Conservation (phyloP, 2,113 vertebrate species). For the Heterochromis multidens region DNA sequence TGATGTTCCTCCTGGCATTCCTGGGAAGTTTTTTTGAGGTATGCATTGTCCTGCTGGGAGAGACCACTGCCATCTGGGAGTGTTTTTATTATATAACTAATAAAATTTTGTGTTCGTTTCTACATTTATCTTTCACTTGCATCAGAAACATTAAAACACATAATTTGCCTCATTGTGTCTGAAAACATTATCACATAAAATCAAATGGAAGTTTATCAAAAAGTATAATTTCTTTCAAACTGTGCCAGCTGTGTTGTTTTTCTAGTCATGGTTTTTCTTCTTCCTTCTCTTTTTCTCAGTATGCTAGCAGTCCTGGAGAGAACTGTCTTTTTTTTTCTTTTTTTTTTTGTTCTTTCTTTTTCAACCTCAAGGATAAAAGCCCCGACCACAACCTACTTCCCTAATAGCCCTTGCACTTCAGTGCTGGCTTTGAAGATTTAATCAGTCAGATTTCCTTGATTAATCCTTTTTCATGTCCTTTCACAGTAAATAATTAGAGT, state of each 20-base stretch:
- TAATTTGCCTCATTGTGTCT: neutral
- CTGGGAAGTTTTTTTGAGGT: neutral
- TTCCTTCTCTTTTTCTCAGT: neutral
- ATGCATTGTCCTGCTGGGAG: neutral
- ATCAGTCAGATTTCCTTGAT: slow-evolving; percentile 56
- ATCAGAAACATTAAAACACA: neutral
- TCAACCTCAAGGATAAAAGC: slow-evolving; percentile 38
- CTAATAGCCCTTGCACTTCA: slow-evolving; percentile 19
- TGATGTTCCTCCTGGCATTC: neutral
- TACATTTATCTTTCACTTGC: neutral
- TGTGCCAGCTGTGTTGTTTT: neutral
- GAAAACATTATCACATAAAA: neutral
- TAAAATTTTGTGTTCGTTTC: neutral
- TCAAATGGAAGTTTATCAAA: neutral
- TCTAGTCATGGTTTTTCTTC: neutral
- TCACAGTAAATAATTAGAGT: slow-evolving; percentile 51
- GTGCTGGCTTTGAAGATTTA: slow-evolving; percentile 58
- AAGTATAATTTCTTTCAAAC: neutral
- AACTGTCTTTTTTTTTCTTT: slow-evolving; percentile 5
- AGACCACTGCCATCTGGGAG: neutral
- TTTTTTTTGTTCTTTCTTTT: slow-evolving; percentile 6
- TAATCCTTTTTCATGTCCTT: slow-evolving; percentile 56
- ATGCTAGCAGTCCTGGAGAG: neutral
- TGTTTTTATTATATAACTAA: neutral
- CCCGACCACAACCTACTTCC: neutral